Evolutionary conservation across 1,140 invertebrate genomes (phyloP).

Genomic region (Lerema accius): DNA sequence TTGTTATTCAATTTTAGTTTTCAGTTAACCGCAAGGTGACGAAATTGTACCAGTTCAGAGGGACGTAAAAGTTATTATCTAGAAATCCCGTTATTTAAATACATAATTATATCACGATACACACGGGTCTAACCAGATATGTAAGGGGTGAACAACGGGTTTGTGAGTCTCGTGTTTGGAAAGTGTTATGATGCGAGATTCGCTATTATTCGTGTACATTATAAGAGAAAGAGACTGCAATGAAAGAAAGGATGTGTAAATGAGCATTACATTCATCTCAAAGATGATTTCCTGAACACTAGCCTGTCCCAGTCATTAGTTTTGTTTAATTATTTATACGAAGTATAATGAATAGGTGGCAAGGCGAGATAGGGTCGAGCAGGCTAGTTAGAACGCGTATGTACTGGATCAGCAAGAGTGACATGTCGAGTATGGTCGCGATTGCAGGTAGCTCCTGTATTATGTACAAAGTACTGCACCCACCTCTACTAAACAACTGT

Average conservation of each 20-base stretch:
- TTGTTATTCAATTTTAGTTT: slow-evolving; percentile 81
- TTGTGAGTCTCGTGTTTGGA: slow-evolving; percentile 60
- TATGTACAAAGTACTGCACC: slow-evolving; percentile 83
- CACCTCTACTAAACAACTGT: slow-evolving; percentile 84
- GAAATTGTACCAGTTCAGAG: slow-evolving; percentile 77
- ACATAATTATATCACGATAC: slow-evolving; percentile 59
- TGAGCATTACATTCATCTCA: slow-evolving; percentile 71
- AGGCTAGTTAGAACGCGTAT: slow-evolving; percentile 52
- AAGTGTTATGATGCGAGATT: slow-evolving; percentile 61
- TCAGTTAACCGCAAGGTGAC: slow-evolving; percentile 77
- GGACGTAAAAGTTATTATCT: slow-evolving; percentile 82
- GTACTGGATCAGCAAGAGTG: slow-evolving; percentile 55
- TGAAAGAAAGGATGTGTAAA: slow-evolving; percentile 69
- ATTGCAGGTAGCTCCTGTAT: slow-evolving; percentile 76
- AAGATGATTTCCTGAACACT: slow-evolving; percentile 65
- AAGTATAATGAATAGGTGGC: slow-evolving; percentile 45
- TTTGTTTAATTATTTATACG: slow-evolving; percentile 49
- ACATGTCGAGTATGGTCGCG: slow-evolving; percentile 60
- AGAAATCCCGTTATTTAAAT: slow-evolving; percentile 61
- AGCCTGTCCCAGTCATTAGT: slow-evolving; percentile 56
- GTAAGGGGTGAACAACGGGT: slow-evolving; percentile 69
- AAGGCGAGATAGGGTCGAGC: slow-evolving; percentile 40
- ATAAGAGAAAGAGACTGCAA: slow-evolving; percentile 76
- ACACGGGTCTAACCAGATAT: slow-evolving; percentile 52
- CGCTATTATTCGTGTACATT: slow-evolving; percentile 75